Evolutionary conservation across 2,888 invertebrate species (phyloP).

Genomic region (Catocala fraxini): DNA sequence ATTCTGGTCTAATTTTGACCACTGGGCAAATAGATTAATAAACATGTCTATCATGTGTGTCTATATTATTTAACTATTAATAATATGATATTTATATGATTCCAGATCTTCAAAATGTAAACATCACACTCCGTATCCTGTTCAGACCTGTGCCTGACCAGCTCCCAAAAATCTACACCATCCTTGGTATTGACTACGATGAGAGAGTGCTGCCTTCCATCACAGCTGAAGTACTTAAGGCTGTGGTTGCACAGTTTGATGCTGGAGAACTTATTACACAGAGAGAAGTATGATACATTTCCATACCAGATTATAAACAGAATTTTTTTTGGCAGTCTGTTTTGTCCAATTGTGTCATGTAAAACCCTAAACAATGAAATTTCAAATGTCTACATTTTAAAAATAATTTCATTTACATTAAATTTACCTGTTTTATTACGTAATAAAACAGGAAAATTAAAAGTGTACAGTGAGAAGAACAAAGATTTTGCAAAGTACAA

Average conservation of each 20-base stretch:
- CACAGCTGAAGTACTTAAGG: slow-evolving; percentile 99
- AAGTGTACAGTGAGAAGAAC: too few relatives aligned
- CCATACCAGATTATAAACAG: too few relatives aligned
- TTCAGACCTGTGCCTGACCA: slow-evolving; percentile 98
- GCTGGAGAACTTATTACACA: slow-evolving; percentile 99
- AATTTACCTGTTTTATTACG: too few relatives aligned
- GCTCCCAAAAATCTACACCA: slow-evolving; percentile 98
- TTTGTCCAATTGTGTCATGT: too few relatives aligned
- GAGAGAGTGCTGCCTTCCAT: slow-evolving; percentile 99
- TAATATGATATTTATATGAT: slow-evolving; percentile 49
- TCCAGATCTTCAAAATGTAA: slow-evolving; percentile 99
- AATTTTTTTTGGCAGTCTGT: too few relatives aligned
- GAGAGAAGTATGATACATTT: slow-evolving; percentile 91
- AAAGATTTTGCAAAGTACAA: too few relatives aligned
- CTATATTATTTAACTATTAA: too few relatives aligned
- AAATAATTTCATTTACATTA: too few relatives aligned
- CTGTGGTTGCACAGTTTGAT: slow-evolving; percentile 99
- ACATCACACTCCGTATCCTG: slow-evolving; percentile 98
- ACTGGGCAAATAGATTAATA: background rate
- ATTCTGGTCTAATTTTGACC: too few relatives aligned
- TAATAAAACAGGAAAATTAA: too few relatives aligned
- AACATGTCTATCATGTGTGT: background rate
- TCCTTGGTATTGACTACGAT: slow-evolving; percentile 98
- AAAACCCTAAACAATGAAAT: too few relatives aligned
- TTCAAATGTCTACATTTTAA: too few relatives aligned